Evolutionary conservation across 2,888 invertebrate genomes (phyloP), one percentile per base, ranked within the genome.

Genomic region (Melinaea marsaeus): DNA sequence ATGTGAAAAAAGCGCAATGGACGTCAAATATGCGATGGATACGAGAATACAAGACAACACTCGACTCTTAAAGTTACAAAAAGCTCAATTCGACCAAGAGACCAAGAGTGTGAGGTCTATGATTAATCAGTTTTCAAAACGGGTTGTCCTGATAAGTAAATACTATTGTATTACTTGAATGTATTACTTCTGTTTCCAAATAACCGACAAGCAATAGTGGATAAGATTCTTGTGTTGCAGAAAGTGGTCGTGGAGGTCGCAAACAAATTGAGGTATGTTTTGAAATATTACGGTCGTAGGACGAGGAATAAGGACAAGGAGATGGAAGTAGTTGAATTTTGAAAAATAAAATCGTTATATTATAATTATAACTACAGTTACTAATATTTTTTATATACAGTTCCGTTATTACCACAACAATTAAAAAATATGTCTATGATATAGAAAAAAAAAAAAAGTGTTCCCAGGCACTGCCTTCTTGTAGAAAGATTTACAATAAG

Each of bases 11-110:
- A 93, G 94, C 57, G 96, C 98, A 1, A 98, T 99, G 98, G 98
- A 99, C 84, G 95, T 97, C 32, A 98, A 98, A 85, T 99, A 98
- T 86, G 95, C 95, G 61, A 98, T 98, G 72, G 98, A 99, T 86
- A 98, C 98, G 32, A 98, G 95, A 88, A 98, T 99, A 78, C 99
- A 99, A 83, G 98, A 99, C 83, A 97, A 98, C 76, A 93, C 96
- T 37, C 92, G 98, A 76, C 93, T 97, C 90, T 99, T 92, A 88
- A 97, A 98, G 84, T 92, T 99, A 82, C 98, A 98, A 88, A 98
- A 99, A 86, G 98, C 99, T 3, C 95, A 96, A 79, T 99, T 98
- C 85, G 98, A 99, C 86, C 97, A 96, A 84, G 99, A 99, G 92
- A 95, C 98, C 79, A 98, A 99, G 70, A 98, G 97, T 88, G 97